phyloP scores from a whole-genome alignment of 2,888 invertebrate genomes.

The Charanyca ferruginea region DNA sequence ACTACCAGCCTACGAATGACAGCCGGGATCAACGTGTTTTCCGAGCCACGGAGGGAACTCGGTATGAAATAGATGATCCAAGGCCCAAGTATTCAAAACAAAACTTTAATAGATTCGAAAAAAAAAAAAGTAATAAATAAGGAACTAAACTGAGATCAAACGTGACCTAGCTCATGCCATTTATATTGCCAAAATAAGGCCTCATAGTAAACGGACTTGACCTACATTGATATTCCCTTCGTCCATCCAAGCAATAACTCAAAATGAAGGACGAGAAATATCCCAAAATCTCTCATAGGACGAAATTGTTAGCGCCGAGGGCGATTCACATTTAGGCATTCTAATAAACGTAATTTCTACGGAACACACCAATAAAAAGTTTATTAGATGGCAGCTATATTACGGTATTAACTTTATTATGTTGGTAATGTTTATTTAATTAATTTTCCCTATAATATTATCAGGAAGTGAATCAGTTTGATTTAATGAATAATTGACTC shows the following conservation, averaged over 20 bases:
- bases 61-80: no score
- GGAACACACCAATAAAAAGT: conserved; percentile 55
- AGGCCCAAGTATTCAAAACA: no score
- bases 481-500: background rate
- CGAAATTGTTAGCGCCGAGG: conserved; percentile 49
- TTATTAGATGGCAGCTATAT: conserved; percentile 49
- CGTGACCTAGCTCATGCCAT: conserved; percentile 11
- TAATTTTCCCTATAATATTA: conserved; percentile 15
- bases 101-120: no score
- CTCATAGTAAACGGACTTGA: conserved; percentile 20
- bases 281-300: conserved; percentile 21
- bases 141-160: conserved; percentile 12
- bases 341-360: conserved; percentile 52
- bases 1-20: no score
- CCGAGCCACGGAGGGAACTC: no score
- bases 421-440: conserved; percentile 48
- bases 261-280: conserved; percentile 35
- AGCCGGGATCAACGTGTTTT: no score
- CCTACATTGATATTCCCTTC: conserved; percentile 29
- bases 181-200: conserved; percentile 21
- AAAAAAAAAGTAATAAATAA: no score
- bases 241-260: conserved; percentile 39
- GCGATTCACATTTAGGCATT: conserved; percentile 31
- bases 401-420: conserved; percentile 44
- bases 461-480: background rate